Evolutionary conservation across 2,888 invertebrate genomes (phyloP).

Genomic region (Noctua fimbriata): DNA sequence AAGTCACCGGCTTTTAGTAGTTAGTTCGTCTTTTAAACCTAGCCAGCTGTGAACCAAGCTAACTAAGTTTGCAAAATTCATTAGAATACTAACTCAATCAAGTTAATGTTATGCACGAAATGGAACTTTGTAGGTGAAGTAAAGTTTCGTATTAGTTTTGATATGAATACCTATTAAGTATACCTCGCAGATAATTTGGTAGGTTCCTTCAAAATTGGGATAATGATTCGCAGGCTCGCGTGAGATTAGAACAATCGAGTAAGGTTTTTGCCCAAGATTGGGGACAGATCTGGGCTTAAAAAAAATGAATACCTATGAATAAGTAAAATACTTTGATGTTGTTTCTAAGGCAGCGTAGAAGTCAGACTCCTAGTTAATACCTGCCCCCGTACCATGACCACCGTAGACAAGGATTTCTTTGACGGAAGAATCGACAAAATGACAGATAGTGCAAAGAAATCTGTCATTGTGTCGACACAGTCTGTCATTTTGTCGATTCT

Average conservation of each 20-base stretch:
- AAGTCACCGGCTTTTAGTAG: slow-evolving; percentile 5
- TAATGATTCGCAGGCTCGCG: not conserved
- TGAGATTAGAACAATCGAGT: not conserved
- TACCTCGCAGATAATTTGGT: not conserved
- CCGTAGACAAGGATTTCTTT: no score
- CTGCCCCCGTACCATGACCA: no score
- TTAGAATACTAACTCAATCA: slow-evolving; percentile 24
- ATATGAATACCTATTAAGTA: not conserved
- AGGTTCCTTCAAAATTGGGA: not conserved
- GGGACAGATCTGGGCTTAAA: not conserved
- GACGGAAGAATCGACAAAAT: no score
- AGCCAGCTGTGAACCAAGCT: slow-evolving; percentile 8
- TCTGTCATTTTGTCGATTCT: no score
- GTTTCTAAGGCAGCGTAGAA: no score
- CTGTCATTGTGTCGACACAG: no score
- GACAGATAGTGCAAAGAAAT: no score
- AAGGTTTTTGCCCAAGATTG: not conserved
- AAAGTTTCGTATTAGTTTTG: not conserved
- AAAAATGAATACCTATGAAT: not conserved
- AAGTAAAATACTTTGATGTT: no score
- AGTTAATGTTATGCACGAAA: slow-evolving; percentile 24
- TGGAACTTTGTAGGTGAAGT: not conserved
- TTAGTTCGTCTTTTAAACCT: slow-evolving; percentile 12
- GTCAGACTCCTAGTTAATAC: no score
- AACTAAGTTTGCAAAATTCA: slow-evolving; percentile 47